Conservation (phyloP, 2,113 vertebrate species). For the Epinephelus cyanopodus region DNA sequence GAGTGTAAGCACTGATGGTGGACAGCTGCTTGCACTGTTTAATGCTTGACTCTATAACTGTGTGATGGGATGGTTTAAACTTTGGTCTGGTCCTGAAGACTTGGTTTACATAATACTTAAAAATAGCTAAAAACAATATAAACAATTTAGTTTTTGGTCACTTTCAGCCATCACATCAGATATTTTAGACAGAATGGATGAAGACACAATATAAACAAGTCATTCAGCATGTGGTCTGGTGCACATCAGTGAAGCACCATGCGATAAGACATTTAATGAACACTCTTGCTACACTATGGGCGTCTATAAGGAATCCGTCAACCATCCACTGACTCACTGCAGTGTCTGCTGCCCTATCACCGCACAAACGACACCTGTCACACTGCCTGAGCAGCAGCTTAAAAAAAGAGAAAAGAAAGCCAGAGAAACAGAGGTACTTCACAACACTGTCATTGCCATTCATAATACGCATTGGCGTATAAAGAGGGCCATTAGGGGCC, state of each 20-base stretch:
- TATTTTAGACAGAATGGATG: neutral
- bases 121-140: neutral
- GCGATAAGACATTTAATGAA: constrained; percentile 50
- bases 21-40: neutral
- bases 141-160: neutral
- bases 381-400: constrained; percentile 80
- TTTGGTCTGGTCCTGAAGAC: neutral
- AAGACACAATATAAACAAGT: constrained; percentile 51
- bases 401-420: constrained; percentile 71
- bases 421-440: constrained; percentile 92
- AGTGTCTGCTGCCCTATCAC: constrained; percentile 54
- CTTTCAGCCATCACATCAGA: neutral
- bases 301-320: constrained; percentile 49
- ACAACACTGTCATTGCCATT: constrained; percentile 99
- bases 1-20: neutral
- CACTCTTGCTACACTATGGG: constrained; percentile 23
- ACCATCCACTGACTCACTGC: constrained; percentile 52
- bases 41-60: neutral
- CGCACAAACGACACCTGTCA: constrained; percentile 81
- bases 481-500: constrained; percentile 98
- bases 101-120: neutral
- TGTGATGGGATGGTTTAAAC: neutral
- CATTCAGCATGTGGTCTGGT: neutral
- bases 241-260: constrained; percentile 31
- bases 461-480: constrained; percentile 99